These are phyloP conservation scores for Elachura formosa DNA, from an alignment of 2,113 vertebrate species.

Conservation along the genomic window DNA sequence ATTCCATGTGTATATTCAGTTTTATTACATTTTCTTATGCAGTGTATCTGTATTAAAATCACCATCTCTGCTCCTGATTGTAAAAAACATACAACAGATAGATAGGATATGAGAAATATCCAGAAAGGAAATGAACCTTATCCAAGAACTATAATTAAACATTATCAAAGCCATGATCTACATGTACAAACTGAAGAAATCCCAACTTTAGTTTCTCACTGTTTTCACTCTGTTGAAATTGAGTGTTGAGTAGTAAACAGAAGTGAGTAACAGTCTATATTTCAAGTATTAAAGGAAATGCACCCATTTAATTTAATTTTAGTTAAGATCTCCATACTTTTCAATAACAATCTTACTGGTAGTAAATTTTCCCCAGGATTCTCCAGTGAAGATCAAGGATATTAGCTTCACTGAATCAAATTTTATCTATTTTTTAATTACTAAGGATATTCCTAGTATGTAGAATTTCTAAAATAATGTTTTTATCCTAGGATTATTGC, in stretches of 20 bases:
- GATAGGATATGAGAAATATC: background rate
- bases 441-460: background rate
- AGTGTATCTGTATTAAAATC: constrained; percentile 40
- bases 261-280: background rate
- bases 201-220: background rate
- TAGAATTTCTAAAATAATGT: background rate
- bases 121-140: constrained; percentile 23
- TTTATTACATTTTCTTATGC: background rate
- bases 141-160: background rate
- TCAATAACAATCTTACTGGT: background rate
- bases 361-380: background rate
- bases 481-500: background rate
- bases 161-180: background rate
- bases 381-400: background rate
- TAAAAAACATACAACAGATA: background rate
- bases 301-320: background rate
- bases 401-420: background rate
- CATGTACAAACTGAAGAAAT: background rate
- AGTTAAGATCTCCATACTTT: background rate
- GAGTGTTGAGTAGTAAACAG: no score
- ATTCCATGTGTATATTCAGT: background rate
- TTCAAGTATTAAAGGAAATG: background rate
- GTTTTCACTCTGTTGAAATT: background rate
- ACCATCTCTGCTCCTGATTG: background rate
- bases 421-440: background rate